Evolutionary conservation across 2,797 vertebrate genomes (phyloP), one percentile per base, ranked within the genome.

Genomic region (Gymnothorax javanicus): DNA sequence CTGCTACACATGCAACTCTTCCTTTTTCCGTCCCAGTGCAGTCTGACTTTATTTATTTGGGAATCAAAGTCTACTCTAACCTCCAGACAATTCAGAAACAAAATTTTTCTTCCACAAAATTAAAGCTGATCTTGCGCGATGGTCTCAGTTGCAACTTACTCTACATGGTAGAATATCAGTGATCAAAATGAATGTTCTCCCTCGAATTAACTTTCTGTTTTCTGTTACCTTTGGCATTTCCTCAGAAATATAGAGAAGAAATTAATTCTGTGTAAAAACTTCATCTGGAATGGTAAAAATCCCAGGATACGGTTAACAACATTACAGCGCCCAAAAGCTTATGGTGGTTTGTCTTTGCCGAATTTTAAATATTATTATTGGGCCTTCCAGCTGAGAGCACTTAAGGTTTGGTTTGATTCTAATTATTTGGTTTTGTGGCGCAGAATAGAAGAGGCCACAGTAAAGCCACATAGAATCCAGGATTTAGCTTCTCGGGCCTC

Each of bases 141-240:
- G n/a, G n/a, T n/a, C n/a, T n/a, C n/a, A n/a, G n/a, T n/a, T n/a
- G n/a, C n/a, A n/a, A n/a, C n/a, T n/a, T n/a, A n/a, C n/a, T n/a
- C n/a, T n/a, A n/a, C n/a, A n/a, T n/a, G n/a, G n/a, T n/a, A 82
- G 11, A 7, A 20, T 8, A 9, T 20, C n/a, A n/a, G n/a, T n/a
- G n/a, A n/a, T n/a, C n/a, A n/a, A n/a, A n/a, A n/a, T n/a, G n/a
- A n/a, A n/a, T n/a, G n/a, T n/a, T n/a, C n/a, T n/a, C n/a, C n/a
- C n/a, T n/a, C n/a, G n/a, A n/a, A n/a, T n/a, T n/a, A 82, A 82
- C 23, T 82, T 82, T 3, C 56, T 82, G 20, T 82, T 82, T 82
- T 82, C 50, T 82, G 4, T 82, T 82, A 33, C 79, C 79, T 2
- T 50, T 52, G 23, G 17, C 71, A 27, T 27, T 43, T 27, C 71